Conservation (phyloP, 2,888 invertebrate genomes). For the Nysson spinosus region DNA sequence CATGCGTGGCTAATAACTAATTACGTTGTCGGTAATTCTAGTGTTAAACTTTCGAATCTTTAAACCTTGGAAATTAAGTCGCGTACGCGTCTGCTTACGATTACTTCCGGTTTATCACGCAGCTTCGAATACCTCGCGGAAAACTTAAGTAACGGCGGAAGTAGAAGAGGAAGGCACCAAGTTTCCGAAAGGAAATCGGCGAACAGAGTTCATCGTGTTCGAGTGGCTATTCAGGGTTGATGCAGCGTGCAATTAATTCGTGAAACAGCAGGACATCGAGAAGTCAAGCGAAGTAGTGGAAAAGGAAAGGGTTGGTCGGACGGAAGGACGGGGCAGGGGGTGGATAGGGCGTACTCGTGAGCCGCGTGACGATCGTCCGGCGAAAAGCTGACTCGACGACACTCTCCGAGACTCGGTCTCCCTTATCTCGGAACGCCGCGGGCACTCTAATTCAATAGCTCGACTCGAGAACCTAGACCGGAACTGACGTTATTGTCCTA, state of each 20-base stretch:
- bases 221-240: slow-evolving; percentile 63
- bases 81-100: no score
- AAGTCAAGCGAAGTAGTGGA: neutral
- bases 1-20: no score
- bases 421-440: slow-evolving; percentile 46
- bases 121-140: neutral
- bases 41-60: no score
- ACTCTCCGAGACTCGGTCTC: slow-evolving; percentile 22
- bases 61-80: no score
- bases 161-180: slow-evolving; percentile 22
- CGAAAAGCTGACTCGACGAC: slow-evolving; percentile 44
- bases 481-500: slow-evolving; percentile 53
- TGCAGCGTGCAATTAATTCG: slow-evolving; percentile 67
- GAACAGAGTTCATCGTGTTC: slow-evolving; percentile 41
- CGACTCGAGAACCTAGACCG: slow-evolving; percentile 34
- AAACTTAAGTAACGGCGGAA: no score
- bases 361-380: slow-evolving; percentile 44
- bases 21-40: no score
- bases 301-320: neutral
- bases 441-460: slow-evolving; percentile 49
- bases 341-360: slow-evolving; percentile 46
- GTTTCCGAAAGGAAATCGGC: no score
- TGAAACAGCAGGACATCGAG: slow-evolving; percentile 46
- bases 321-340: neutral
- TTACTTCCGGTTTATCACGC: no score